phyloP scores from a whole-genome alignment of 1,140 invertebrate genomes.

The Euwallacea fornicatus region DNA sequence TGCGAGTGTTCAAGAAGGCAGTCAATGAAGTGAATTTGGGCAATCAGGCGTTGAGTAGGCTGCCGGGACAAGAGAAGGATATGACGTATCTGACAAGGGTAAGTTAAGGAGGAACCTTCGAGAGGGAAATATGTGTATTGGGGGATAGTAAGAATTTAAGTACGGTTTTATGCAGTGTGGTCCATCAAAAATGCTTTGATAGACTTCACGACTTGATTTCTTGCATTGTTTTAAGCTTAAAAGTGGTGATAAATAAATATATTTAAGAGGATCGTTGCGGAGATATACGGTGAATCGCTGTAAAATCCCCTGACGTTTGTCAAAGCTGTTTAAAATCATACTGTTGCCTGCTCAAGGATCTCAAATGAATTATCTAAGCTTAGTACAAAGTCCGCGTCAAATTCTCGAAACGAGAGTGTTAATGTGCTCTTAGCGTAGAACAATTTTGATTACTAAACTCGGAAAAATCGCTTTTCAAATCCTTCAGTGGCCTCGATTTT shows the following conservation, averaged over 20 bases:
- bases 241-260: too few species aligned
- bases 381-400: too few species aligned
- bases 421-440: background rate
- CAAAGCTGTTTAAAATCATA: too few species aligned
- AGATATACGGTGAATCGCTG: too few species aligned
- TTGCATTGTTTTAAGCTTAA: background rate
- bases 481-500: background rate
- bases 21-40: constrained; percentile 69
- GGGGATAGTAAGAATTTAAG: too few species aligned
- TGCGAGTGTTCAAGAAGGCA: constrained; percentile 79
- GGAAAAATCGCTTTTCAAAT: too few species aligned
- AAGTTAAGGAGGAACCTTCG: background rate
- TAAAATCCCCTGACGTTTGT: too few species aligned
- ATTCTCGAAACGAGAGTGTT: background rate
- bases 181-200: background rate
- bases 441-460: too few species aligned
- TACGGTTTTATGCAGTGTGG: background rate
- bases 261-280: too few species aligned
- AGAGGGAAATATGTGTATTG: too few species aligned
- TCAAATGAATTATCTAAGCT: too few species aligned
- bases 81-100: constrained; percentile 72
- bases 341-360: too few species aligned
- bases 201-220: background rate
- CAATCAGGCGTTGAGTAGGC: constrained; percentile 57
- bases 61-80: constrained; percentile 69